A percentile compares a stretch with the other conserved stretches of the same genome.
These are phyloP conservation scores for Melieria omissa DNA, from an alignment of 2,888 invertebrate genomes.

Conservation along the genomic window DNA sequence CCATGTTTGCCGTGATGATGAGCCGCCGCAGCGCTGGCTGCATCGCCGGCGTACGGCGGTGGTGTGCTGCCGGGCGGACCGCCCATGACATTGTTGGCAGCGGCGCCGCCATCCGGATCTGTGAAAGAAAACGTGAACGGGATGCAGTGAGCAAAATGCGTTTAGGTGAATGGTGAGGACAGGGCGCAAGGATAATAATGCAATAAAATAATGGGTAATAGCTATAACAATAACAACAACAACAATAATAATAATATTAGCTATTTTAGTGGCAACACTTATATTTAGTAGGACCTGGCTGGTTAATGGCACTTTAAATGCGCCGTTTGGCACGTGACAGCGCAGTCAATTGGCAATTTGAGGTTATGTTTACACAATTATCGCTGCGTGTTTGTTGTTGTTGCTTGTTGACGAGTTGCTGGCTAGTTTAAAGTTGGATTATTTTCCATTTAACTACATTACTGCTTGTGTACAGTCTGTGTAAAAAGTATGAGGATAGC, in stretches of 20 bases:
- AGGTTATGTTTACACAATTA: neutral
- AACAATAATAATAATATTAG: neutral
- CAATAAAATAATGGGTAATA: too few relatives aligned
- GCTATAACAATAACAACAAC: neutral
- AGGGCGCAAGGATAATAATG: too few relatives aligned
- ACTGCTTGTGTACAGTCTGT: too few relatives aligned
- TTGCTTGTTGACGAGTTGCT: neutral
- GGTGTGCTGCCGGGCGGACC: slow-evolving; percentile 65
- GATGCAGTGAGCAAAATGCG: slow-evolving; percentile 22
- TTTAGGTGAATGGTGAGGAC: neutral
- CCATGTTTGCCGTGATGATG: slow-evolving; percentile 55
- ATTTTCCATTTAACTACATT: too few relatives aligned
- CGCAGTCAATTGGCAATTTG: neutral
- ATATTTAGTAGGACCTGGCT: neutral
- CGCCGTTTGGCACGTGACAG: neutral
- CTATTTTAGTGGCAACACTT: neutral
- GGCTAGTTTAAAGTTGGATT: neutral
- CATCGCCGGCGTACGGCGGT: slow-evolving; percentile 57
- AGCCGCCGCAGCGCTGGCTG: slow-evolving; percentile 51
- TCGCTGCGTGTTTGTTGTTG: neutral
- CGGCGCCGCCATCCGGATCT: slow-evolving; percentile 71
- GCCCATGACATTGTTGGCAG: slow-evolving; percentile 54
- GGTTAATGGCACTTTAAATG: neutral
- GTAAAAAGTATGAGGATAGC: too few relatives aligned
- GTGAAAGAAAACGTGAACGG: slow-evolving; percentile 40